These are phyloP conservation scores for Pseudorhiza aurosa DNA, from an alignment of 30 jellyfish, hydroid and myxozoan genomes.

Conservation along the genomic window DNA sequence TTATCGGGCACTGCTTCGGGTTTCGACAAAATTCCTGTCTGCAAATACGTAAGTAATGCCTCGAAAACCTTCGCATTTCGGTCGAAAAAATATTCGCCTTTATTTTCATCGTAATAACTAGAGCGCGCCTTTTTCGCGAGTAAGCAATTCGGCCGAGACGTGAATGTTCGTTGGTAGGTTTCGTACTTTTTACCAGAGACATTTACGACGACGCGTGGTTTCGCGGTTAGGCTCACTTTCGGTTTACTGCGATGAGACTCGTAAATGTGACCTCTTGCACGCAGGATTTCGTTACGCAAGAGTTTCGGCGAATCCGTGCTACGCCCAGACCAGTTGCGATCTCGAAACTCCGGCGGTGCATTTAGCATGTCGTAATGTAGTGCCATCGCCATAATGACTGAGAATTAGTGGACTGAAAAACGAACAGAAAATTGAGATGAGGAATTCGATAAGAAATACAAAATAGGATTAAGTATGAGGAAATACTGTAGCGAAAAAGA, in stretches of 20 bases:
- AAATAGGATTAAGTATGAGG: too few relatives aligned
- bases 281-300: constrained; percentile 10
- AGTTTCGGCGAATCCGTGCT: constrained; percentile 27
- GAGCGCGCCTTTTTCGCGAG: constrained; percentile 55
- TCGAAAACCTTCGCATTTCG: constrained; percentile 79
- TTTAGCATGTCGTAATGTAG: constrained; percentile 59
- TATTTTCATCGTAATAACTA: constrained; percentile 59
- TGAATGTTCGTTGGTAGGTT: constrained; percentile 75
- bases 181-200: constrained; percentile 83
- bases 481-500: too few relatives aligned
- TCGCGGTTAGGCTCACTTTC: constrained; percentile 38
- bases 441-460: too few relatives aligned
- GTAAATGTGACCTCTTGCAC: constrained; percentile 14
- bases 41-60: constrained; percentile 77
- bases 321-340: constrained; percentile 34
- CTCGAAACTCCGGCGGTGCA: constrained; percentile 55
- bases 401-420: neutral
- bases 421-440: too few relatives aligned
- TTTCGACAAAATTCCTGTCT: constrained; percentile 70
- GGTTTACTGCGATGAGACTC: constrained; percentile 15
- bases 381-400: constrained; percentile 37
- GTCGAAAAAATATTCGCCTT: constrained; percentile 77
- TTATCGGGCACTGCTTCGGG: constrained; percentile 80
- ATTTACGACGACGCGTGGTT: constrained; percentile 65
- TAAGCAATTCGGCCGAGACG: constrained; percentile 43